phyloP scores from a whole-genome alignment of 1,140 invertebrate genomes.

The Chlorops oryzae region DNA sequence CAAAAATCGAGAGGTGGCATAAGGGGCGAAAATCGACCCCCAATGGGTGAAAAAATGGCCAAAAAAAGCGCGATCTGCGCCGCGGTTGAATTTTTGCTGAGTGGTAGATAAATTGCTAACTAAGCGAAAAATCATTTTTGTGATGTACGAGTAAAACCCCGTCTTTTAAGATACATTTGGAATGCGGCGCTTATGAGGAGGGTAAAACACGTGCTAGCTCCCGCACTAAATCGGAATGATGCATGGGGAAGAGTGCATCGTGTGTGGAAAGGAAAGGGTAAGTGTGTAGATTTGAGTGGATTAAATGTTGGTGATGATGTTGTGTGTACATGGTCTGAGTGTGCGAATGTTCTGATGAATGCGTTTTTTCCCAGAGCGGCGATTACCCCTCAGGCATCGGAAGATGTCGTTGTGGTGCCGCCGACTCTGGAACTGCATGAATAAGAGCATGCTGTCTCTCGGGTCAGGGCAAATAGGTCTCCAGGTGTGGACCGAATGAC shows the following conservation, averaged over 20 bases:
- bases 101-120: too few species aligned
- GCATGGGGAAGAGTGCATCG: conserved; percentile 7
- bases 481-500: conserved; percentile 6
- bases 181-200: too few species aligned
- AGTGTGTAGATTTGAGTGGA: background rate
- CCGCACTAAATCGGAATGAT: conserved; percentile 7
- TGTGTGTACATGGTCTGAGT: background rate
- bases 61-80: too few species aligned
- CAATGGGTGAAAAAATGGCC: too few species aligned
- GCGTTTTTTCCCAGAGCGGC: conserved; percentile 3
- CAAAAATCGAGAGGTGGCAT: too few species aligned
- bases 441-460: background rate
- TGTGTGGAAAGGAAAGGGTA: background rate
- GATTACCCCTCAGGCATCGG: background rate
- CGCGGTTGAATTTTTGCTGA: too few species aligned
- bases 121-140: too few species aligned
- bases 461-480: background rate
- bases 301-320: background rate
- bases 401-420: background rate
- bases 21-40: too few species aligned
- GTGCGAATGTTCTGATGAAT: background rate
- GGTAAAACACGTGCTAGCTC: too few species aligned
- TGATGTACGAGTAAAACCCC: too few species aligned
- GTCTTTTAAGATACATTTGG: too few species aligned
- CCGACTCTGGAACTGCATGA: conserved; percentile 2